Evolutionary conservation across 1,140 invertebrate genomes (phyloP), one percentile per base, ranked within the genome.

Genomic region (Phortica variegata): DNA sequence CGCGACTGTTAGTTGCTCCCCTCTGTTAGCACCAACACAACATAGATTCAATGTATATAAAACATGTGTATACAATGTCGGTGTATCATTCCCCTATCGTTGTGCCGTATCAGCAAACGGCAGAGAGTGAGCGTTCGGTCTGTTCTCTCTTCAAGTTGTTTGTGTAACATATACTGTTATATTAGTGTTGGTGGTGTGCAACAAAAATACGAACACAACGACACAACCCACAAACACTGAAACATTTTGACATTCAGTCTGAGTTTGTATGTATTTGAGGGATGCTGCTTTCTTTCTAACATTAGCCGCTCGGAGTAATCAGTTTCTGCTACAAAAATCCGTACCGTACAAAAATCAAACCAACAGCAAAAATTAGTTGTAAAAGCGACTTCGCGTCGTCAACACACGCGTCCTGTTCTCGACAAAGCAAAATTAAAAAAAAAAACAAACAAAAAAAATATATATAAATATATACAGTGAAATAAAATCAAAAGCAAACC

Each of bases 311-410:
- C 48, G 39, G 38, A 56, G 45, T 34, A 47, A 41, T 29, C 39
- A 56, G 47, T 47, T 26, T 21, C 23, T 31, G 40, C 37, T 15
- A 19, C 31, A 18, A 31, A 23, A 19, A 18, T 31, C 18, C 10
- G 17, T 16, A 43, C 46, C 31, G 46, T 18, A 57, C 55, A 57
- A 53, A 56, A 56, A 58, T 47, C 33, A 58, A 56, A n/a, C n/a
- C 51, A 54, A 26, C 50, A 51, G 45, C 38, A 37, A 46, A 3
- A 17, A n/a, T 66, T 60, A 66, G 63, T 66, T 60, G 54, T 49
- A 70, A 59, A 61, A 56, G 60, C 66, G 58, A 73, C 73, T 65
- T 75, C 73, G 73, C 72, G 72, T 61, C 65, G 66, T 62, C 57
- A 74, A 56, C 70, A 73, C 69, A 70, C 70, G 65, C 65, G 70